Percentiles rank a stretch among this genome's conserved stretches.
phyloP scores from a whole-genome alignment of 2,797 vertebrate species.

The Chanos chanos region DNA sequence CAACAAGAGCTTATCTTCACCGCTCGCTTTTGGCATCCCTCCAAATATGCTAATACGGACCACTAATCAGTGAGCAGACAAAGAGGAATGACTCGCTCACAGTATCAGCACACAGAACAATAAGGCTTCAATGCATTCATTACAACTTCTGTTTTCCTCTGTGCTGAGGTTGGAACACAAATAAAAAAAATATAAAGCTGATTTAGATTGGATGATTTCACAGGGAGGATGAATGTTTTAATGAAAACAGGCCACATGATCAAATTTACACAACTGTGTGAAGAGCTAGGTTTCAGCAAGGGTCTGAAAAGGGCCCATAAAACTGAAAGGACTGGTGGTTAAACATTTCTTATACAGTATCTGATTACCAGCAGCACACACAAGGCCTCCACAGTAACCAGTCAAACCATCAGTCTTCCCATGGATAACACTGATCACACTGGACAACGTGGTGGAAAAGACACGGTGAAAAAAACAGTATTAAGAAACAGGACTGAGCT shows the following conservation, averaged over 20 bases:
- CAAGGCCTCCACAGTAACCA: no score
- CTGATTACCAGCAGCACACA: no score
- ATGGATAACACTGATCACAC: no score
- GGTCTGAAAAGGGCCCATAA: no score
- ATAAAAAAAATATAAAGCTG: background rate
- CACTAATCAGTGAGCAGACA: slow-evolving; percentile 35
- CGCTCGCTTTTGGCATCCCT: slow-evolving; percentile 34
- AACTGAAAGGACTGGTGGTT: no score
- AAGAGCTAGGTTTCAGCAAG: no score
- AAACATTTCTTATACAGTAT: no score
- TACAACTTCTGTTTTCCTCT: slow-evolving; percentile 21
- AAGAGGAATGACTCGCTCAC: slow-evolving; percentile 14
- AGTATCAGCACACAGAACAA: slow-evolving; percentile 22
- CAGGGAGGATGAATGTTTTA: no score
- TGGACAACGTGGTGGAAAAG: no score
- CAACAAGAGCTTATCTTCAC: slow-evolving; percentile 32
- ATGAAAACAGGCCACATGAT: background rate
- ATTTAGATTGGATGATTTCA: background rate
- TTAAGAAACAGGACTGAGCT: no score
- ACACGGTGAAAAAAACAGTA: no score
- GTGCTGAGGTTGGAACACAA: slow-evolving; percentile 5
- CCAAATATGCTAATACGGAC: slow-evolving; percentile 40
- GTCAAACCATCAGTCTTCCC: no score
- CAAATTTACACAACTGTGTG: background rate
- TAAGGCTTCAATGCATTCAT: slow-evolving; percentile 20